Percentiles rank a stretch among this genome's conserved stretches.
phyloP scores from a whole-genome alignment of 2,797 vertebrate genomes.

The Epinephelus malabaricus region DNA sequence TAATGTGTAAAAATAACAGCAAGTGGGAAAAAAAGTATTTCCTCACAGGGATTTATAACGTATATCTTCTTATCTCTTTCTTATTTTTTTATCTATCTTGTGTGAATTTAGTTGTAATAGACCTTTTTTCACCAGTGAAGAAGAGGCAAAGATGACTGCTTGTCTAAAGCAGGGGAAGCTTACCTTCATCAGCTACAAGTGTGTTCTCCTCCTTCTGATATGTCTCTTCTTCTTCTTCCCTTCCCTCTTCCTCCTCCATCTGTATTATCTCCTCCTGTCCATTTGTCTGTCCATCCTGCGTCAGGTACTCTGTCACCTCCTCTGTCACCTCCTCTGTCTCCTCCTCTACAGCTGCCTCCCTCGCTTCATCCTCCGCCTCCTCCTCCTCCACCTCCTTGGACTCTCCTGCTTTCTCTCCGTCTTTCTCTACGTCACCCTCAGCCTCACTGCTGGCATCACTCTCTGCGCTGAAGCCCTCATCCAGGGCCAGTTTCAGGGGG shows the following conservation, averaged over 20 bases:
- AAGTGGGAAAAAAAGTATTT: no score
- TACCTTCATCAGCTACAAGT: slow-evolving; percentile 57
- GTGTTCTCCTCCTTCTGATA: slow-evolving; percentile 53
- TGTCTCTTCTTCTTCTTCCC: slow-evolving; percentile 30
- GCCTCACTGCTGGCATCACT: slow-evolving; percentile 93
- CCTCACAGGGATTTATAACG: no score
- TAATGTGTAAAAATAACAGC: no score
- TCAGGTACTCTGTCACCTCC: slow-evolving; percentile 25
- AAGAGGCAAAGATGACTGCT: background rate
- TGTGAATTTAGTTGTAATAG: background rate
- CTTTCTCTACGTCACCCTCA: slow-evolving; percentile 88
- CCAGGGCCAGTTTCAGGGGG: slow-evolving; percentile 92
- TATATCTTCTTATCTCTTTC: no score
- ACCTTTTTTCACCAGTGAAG: background rate
- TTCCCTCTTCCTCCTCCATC: slow-evolving; percentile 47
- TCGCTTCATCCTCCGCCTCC: slow-evolving; percentile 33
- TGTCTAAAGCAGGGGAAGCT: background rate
- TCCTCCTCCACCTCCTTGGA: slow-evolving; percentile 39
- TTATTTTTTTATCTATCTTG: no score
- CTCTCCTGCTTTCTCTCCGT: slow-evolving; percentile 65
- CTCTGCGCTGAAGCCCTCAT: slow-evolving; percentile 92
- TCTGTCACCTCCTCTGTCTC: slow-evolving; percentile 55
- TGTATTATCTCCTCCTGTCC: slow-evolving; percentile 36
- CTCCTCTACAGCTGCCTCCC: slow-evolving; percentile 31
- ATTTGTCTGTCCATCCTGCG: slow-evolving; percentile 49